phyloP scores from a whole-genome alignment of 2,888 invertebrate genomes.

The Plemyria rubiginata region DNA sequence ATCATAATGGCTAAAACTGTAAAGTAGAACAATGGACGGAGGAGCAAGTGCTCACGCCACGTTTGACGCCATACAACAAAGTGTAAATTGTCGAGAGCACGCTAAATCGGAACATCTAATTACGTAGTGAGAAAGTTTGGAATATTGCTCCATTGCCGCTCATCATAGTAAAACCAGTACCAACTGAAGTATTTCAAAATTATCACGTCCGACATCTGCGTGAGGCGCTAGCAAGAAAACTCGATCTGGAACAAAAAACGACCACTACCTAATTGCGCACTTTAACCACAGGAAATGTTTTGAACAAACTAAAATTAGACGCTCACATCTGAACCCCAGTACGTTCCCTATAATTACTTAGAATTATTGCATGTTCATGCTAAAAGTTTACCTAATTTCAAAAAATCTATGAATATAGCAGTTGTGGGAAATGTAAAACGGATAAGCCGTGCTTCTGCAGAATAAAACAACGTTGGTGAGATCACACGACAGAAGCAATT shows the following conservation, averaged over 20 bases:
- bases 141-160: constrained; percentile 57
- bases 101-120: constrained; percentile 54
- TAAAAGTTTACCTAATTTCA: constrained; percentile 46
- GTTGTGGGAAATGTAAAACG: constrained; percentile 42
- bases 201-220: constrained; percentile 59
- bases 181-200: constrained; percentile 55
- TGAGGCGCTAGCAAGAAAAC: constrained; percentile 57
- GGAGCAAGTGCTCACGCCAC: constrained; percentile 48
- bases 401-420: constrained; percentile 46
- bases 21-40: constrained; percentile 61
- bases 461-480: constrained; percentile 51
- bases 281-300: constrained; percentile 60
- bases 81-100: constrained; percentile 60
- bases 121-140: constrained; percentile 54
- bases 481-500: constrained; percentile 41
- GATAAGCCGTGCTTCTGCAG: constrained; percentile 30
- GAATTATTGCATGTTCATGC: constrained; percentile 42
- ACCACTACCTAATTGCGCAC: constrained; percentile 54
- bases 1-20: constrained; percentile 47
- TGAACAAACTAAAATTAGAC: constrained; percentile 51
- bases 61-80: constrained; percentile 45
- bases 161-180: constrained; percentile 53
- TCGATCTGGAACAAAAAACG: constrained; percentile 60
- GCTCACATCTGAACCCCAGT: constrained; percentile 36
- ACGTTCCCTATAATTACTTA: constrained; percentile 43